Percentiles rank a stretch among this genome's conserved stretches.
Evolutionary conservation across 2,888 invertebrate genomes (phyloP).

Genomic region (Alcis repandata): DNA sequence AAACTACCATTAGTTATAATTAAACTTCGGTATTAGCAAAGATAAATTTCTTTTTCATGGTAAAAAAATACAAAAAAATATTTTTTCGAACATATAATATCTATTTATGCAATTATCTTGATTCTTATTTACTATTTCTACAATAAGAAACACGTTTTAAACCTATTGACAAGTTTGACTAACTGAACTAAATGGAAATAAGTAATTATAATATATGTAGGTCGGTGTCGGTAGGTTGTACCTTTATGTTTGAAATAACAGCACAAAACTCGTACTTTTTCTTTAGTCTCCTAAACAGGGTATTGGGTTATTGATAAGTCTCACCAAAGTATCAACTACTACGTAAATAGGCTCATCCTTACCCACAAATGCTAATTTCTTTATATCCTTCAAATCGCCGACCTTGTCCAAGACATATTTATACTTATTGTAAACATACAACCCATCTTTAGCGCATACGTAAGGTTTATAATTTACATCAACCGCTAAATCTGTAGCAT

Average conservation of each 20-base stretch:
- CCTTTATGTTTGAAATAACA: no score
- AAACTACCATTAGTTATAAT: no score
- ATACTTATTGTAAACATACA: constrained; percentile 75
- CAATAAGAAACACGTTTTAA: no score
- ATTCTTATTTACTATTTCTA: no score
- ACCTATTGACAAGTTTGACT: not conserved
- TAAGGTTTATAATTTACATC: constrained; percentile 65
- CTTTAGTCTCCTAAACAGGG: constrained; percentile 19
- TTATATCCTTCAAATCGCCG: constrained; percentile 63
- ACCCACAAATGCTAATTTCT: constrained; percentile 67
- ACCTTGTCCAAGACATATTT: constrained; percentile 75
- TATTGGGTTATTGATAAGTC: constrained; percentile 58
- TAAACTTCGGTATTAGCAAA: no score
- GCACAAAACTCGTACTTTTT: no score
- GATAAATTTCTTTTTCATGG: no score
- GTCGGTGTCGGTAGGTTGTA: no score
- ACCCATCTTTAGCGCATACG: constrained; percentile 65
- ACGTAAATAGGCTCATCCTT: constrained; percentile 71
- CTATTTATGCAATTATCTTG: no score
- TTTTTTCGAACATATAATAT: no score
- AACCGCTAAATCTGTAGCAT: constrained; percentile 60
- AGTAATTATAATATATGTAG: not conserved
- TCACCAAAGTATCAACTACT: constrained; percentile 68
- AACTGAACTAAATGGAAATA: not conserved
- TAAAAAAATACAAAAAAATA: no score